phyloP scores from a whole-genome alignment of 2,888 invertebrate species.

The Onchidella celtica region DNA sequence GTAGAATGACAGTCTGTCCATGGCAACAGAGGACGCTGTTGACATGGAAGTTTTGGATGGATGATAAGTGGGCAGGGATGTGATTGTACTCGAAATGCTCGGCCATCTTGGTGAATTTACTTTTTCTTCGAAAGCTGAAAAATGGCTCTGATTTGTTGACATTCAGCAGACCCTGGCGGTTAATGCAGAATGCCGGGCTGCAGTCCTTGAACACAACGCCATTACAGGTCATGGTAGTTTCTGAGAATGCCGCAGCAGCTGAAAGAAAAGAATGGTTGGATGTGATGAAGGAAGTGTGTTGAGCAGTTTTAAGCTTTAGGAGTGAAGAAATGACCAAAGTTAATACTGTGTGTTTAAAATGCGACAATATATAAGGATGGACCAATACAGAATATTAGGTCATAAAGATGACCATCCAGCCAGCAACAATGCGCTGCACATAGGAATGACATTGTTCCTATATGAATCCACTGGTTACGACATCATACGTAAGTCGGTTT shows the following conservation, averaged over 20 bases:
- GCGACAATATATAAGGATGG: neutral
- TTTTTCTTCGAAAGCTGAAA: constrained; percentile 77
- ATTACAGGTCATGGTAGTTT: constrained; percentile 76
- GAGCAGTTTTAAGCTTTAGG: neutral
- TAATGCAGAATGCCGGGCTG: constrained; percentile 78
- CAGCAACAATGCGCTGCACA: no score
- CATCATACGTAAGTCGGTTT: no score
- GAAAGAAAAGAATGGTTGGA: no score
- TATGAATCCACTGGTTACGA: no score
- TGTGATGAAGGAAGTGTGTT: neutral
- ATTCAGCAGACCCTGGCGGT: constrained; percentile 78
- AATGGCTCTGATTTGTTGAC: constrained; percentile 77
- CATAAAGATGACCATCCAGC: neutral
- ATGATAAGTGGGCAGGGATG: constrained; percentile 79
- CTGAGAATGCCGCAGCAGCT: constrained; percentile 78
- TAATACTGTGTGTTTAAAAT: no score
- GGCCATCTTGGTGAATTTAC: constrained; percentile 80
- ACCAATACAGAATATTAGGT: neutral
- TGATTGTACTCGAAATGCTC: constrained; percentile 81
- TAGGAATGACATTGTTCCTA: no score
- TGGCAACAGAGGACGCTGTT: constrained; percentile 78
- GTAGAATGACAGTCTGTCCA: constrained; percentile 76
- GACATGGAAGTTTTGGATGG: constrained; percentile 79
- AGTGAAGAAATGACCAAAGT: neutral
- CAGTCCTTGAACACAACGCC: constrained; percentile 79